These are phyloP conservation scores for Urosaurus nigricauda DNA, from an alignment of 2,797 vertebrate species.

Conservation along the genomic window DNA sequence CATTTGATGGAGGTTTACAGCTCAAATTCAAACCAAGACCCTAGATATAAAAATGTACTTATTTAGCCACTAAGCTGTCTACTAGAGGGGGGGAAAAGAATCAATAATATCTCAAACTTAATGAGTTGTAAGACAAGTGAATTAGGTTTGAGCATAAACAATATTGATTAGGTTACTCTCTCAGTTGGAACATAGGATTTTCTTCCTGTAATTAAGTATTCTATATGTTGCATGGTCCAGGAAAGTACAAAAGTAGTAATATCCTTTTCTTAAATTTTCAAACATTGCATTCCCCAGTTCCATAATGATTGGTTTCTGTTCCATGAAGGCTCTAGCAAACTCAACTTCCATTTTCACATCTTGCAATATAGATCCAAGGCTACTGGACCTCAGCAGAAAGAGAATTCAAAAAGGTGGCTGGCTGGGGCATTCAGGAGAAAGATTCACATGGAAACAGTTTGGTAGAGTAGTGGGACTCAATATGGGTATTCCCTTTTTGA, in stretches of 20 bases:
- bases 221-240: constrained; percentile 49
- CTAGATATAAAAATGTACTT: constrained; percentile 66
- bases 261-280: constrained; percentile 44
- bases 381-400: neutral
- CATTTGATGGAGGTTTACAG: constrained; percentile 58
- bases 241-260: constrained; percentile 37
- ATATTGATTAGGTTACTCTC: constrained; percentile 73
- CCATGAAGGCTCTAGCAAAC: constrained; percentile 51
- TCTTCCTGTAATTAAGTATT: constrained; percentile 76
- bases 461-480: neutral
- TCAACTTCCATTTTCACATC: constrained; percentile 19
- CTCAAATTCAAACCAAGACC: constrained; percentile 70
- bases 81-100: constrained; percentile 75
- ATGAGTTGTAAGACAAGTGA: constrained; percentile 81
- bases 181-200: constrained; percentile 76
- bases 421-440: neutral
- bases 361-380: neutral
- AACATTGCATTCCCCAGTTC: constrained; percentile 57
- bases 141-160: constrained; percentile 77
- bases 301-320: constrained; percentile 40
- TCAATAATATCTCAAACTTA: constrained; percentile 79
- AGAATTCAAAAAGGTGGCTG: too few species aligned
- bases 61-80: constrained; percentile 73
- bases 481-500: neutral
- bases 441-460: neutral